Conservation (phyloP, 2,888 invertebrate species). For the Tetanocera ferruginea region DNA sequence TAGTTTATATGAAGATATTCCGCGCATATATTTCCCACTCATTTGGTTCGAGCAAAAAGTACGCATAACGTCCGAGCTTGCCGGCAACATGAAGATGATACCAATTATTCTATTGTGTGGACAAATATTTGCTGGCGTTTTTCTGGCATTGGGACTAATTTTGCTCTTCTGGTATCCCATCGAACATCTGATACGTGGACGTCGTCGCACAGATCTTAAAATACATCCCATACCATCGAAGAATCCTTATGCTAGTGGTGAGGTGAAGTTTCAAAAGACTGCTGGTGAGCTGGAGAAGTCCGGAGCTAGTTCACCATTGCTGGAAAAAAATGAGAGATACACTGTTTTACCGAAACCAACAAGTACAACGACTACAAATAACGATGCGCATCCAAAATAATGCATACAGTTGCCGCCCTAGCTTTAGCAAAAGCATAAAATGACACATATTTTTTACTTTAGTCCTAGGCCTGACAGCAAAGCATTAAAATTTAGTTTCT, state of each 20-base stretch:
- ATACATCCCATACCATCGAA: background rate
- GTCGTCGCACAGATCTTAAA: background rate
- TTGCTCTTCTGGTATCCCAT: conserved; percentile 66
- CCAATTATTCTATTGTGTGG: conserved; percentile 72
- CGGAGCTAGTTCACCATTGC: conserved; percentile 61
- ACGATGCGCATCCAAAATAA: background rate
- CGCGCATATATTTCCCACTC: conserved; percentile 79
- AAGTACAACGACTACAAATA: background rate
- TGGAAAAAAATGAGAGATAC: conserved; percentile 45
- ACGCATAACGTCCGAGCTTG: conserved; percentile 73
- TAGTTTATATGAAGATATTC: conserved; percentile 78
- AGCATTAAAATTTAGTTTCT: background rate
- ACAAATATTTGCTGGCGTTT: conserved; percentile 71
- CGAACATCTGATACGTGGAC: conserved; percentile 49
- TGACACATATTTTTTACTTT: background rate
- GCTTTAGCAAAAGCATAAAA: background rate
- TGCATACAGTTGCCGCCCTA: background rate
- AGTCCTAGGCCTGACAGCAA: background rate
- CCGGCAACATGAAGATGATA: conserved; percentile 72
- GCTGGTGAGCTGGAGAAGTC: conserved; percentile 51
- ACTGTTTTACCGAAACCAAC: background rate
- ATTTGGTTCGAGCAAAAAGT: conserved; percentile 85
- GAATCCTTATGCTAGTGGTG: conserved; percentile 52
- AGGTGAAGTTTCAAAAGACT: conserved; percentile 53
- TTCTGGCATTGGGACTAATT: conserved; percentile 69